Percentiles rank a stretch among this genome's conserved stretches.
These are phyloP conservation scores for Epinephelus lanceolatus DNA, from an alignment of 2,113 vertebrate genomes.

Conservation along the genomic window DNA sequence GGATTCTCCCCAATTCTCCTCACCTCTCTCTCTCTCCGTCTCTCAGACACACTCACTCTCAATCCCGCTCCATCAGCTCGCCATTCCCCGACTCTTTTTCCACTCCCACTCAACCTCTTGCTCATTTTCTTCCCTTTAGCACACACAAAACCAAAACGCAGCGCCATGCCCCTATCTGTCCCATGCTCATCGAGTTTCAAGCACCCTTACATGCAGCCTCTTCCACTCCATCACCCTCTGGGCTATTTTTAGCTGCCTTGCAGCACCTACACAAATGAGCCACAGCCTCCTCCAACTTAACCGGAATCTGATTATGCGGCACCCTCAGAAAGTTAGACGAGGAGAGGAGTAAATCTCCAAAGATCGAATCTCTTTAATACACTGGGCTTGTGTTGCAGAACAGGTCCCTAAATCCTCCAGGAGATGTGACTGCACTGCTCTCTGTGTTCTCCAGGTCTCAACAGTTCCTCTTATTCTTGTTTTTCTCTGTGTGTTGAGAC, in stretches of 20 bases:
- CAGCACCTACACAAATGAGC: slow-evolving; percentile 70
- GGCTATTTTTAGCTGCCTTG: slow-evolving; percentile 78
- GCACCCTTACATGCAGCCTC: slow-evolving; percentile 32
- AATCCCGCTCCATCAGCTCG: slow-evolving; percentile 10
- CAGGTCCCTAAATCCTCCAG: slow-evolving; percentile 45
- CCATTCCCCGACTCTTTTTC: slow-evolving; percentile 1
- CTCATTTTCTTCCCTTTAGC: background rate
- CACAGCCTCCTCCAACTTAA: slow-evolving; percentile 61
- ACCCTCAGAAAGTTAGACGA: slow-evolving; percentile 51
- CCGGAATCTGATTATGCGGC: slow-evolving; percentile 61
- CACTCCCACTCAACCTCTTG: slow-evolving; percentile 7
- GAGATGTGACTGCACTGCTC: slow-evolving; percentile 33
- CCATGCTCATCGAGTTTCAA: slow-evolving; percentile 22
- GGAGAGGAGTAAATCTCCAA: slow-evolving; percentile 53
- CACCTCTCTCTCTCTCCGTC: slow-evolving; percentile 19
- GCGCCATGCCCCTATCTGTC: slow-evolving; percentile 18
- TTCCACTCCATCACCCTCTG: slow-evolving; percentile 41
- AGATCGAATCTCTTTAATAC: slow-evolving; percentile 65
- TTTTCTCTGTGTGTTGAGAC: slow-evolving; percentile 22
- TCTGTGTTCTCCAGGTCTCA: slow-evolving; percentile 21
- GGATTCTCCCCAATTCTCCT: slow-evolving; percentile 47
- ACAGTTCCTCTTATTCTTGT: slow-evolving; percentile 15
- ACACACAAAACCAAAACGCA: background rate
- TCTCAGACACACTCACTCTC: background rate
- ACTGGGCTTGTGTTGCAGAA: slow-evolving; percentile 37